Evolutionary conservation across 2,113 vertebrate species (phyloP).

Genomic region (Piaya cayana): DNA sequence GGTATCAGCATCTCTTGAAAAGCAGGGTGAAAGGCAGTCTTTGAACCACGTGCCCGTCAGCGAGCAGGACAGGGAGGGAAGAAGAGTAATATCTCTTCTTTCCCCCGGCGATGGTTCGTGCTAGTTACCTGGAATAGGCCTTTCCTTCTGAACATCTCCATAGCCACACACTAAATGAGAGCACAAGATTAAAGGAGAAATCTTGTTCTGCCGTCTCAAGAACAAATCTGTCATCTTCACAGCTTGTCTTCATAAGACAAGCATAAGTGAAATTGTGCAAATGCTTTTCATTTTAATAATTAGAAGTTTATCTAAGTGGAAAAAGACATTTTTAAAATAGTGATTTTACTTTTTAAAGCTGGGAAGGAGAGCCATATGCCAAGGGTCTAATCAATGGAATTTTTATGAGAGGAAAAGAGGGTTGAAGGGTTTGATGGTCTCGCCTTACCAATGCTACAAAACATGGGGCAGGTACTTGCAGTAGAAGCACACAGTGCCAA

Average conservation of each 20-base stretch:
- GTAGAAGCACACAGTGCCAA: background rate
- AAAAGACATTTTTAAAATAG: background rate
- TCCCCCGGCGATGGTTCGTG: background rate
- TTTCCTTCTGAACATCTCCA: background rate
- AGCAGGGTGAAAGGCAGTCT: background rate
- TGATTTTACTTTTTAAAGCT: background rate
- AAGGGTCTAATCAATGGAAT: background rate
- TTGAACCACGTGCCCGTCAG: background rate
- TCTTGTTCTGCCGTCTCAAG: background rate
- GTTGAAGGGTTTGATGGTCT: background rate
- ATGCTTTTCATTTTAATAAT: constrained; percentile 36
- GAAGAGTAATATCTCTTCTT: background rate
- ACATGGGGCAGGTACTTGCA: background rate
- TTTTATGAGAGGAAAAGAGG: background rate
- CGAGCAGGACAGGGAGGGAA: background rate
- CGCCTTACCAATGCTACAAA: background rate
- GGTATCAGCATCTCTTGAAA: background rate
- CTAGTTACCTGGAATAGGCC: background rate
- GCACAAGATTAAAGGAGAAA: background rate
- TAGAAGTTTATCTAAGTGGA: background rate
- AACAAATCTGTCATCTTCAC: background rate
- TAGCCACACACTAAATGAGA: background rate
- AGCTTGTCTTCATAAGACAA: background rate
- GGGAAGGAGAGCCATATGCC: background rate
- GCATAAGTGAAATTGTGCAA: background rate